These are phyloP conservation scores for Dunckerocampus dactyliophorus DNA, from an alignment of 2,113 vertebrate species.

Conservation along the genomic window DNA sequence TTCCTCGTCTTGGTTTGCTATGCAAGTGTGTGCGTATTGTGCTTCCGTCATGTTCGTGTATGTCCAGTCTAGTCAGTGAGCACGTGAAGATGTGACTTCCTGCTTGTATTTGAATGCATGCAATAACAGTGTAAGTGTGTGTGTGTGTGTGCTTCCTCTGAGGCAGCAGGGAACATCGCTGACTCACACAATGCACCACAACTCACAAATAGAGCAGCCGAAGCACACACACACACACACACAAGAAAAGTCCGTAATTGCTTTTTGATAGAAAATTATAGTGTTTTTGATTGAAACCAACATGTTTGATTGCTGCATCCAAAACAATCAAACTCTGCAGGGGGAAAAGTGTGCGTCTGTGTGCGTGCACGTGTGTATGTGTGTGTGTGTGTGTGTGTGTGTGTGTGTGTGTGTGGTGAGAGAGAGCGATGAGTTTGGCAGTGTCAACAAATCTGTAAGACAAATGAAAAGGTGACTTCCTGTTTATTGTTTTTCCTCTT, in stretches of 20 bases:
- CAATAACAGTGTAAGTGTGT: neutral
- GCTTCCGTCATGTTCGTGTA: neutral
- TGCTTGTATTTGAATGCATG: neutral
- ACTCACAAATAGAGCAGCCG: neutral
- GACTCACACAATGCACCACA: constrained; percentile 37
- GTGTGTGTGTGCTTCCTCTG: constrained; percentile 27
- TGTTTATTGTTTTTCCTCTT: too few relatives aligned
- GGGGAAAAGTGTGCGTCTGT: neutral
- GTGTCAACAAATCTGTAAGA: too few relatives aligned
- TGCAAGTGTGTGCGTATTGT: constrained; percentile 1
- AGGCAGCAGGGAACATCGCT: constrained; percentile 47
- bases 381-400: too few relatives aligned
- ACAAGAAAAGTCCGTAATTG: constrained; percentile 10
- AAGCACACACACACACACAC: constrained; percentile 6
- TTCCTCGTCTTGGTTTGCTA: neutral
- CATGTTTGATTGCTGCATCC: constrained; percentile 23
- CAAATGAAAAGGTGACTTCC: too few relatives aligned
- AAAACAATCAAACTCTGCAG: constrained; percentile 32
- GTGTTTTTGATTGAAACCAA: constrained; percentile 44
- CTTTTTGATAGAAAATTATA: constrained; percentile 50
- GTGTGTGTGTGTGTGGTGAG: too few relatives aligned
- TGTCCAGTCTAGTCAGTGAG: constrained; percentile 6
- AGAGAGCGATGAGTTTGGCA: too few relatives aligned
- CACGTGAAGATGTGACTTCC: constrained; percentile 1
- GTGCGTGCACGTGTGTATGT: neutral